Conservation (phyloP, 2,113 vertebrate genomes). For the Seriola rivoliana region DNA sequence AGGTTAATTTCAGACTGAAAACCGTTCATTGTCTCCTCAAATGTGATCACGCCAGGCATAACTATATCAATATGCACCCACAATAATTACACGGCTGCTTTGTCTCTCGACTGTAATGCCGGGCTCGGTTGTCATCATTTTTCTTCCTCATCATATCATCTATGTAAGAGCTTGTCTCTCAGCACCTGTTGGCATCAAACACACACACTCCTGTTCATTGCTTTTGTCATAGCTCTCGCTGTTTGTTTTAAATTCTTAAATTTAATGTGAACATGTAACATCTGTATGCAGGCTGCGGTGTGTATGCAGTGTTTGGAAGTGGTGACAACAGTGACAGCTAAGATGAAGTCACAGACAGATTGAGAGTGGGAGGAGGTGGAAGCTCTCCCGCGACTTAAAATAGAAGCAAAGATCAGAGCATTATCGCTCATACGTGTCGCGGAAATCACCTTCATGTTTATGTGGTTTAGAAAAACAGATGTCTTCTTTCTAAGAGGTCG, state of each 20-base stretch:
- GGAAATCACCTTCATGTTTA: not conserved
- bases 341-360: conserved; percentile 1
- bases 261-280: not conserved
- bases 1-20: conserved; percentile 15
- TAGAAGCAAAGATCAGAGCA: not conserved
- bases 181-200: not conserved
- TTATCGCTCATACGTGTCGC: not conserved
- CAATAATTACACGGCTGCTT: conserved; percentile 3
- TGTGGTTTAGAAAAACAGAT: not conserved
- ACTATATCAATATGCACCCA: not conserved
- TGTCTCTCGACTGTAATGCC: not conserved
- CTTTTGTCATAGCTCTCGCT: not conserved
- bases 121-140: not conserved
- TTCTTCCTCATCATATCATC: not conserved
- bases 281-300: conserved; percentile 29
- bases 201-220: not conserved
- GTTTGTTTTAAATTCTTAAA: not conserved
- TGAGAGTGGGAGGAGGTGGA: conserved; percentile 20
- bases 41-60: not conserved
- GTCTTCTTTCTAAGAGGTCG: not conserved
- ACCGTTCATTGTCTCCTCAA: conserved; percentile 14
- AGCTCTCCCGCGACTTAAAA: not conserved
- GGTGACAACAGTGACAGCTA: conserved; percentile 18
- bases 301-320: conserved; percentile 13
- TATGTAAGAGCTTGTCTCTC: not conserved